Evolutionary conservation across 2,888 invertebrate species (phyloP).

Genomic region (Uloborus plumipes): DNA sequence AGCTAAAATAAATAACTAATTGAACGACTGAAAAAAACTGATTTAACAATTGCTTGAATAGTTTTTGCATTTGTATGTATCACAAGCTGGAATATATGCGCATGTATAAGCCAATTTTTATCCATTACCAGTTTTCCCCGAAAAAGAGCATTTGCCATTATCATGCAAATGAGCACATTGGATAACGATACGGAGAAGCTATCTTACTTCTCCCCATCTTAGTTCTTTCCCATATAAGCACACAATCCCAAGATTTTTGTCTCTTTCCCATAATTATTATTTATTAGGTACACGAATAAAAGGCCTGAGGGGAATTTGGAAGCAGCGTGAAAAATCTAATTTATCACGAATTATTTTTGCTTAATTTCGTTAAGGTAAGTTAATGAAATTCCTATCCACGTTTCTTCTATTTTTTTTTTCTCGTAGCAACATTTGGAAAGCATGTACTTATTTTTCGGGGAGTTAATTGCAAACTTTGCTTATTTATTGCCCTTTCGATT

Average conservation of each 20-base stretch:
- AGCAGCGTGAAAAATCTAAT: constrained; percentile 3
- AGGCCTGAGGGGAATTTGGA: neutral
- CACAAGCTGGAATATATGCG: no score
- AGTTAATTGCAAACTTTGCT: constrained; percentile 1
- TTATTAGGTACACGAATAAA: neutral
- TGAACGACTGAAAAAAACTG: no score
- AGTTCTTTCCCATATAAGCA: neutral
- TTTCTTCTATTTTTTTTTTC: neutral
- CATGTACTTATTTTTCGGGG: neutral
- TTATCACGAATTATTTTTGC: constrained; percentile 6
- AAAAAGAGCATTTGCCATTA: neutral
- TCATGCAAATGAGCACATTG: neutral
- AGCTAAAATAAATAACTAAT: no score
- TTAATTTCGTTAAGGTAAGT: constrained; percentile 10
- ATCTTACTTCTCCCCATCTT: no score
- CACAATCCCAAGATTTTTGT: constrained; percentile 1
- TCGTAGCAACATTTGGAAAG: neutral
- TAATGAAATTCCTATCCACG: constrained; percentile 4
- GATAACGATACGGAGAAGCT: neutral
- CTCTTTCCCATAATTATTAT: neutral
- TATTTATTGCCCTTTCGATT: neutral
- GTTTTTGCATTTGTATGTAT: no score
- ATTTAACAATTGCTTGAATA: no score
- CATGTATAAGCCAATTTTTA: no score
- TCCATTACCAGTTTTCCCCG: no score